phyloP scores from a whole-genome alignment of 2,113 vertebrate species.

The Marmota monax region DNA sequence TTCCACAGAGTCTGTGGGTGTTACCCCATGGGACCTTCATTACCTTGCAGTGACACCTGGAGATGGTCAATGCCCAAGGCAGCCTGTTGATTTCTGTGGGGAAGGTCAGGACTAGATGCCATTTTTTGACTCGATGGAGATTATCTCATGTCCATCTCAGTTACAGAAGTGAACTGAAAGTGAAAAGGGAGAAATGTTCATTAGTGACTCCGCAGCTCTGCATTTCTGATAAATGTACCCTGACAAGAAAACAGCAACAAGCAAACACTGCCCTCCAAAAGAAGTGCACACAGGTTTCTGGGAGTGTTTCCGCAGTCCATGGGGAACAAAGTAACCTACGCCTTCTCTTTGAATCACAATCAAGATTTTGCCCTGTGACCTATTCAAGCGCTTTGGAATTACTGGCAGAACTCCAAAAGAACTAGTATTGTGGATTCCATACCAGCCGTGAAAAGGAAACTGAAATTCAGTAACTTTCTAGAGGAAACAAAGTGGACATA shows the following conservation, averaged over 20 bases:
- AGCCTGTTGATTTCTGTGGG: slow-evolving; percentile 79
- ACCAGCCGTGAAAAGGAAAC: not conserved
- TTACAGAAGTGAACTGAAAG: slow-evolving; percentile 82
- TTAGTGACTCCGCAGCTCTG: not conserved
- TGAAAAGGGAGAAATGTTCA: not conserved
- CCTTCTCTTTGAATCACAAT: slow-evolving; percentile 67
- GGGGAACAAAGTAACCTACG: slow-evolving; percentile 34
- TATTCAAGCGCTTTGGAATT: slow-evolving; percentile 29
- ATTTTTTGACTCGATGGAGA: slow-evolving; percentile 72
- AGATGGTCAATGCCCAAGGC: slow-evolving; percentile 87
- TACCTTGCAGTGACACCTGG: slow-evolving; percentile 87
- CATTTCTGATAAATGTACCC: not conserved
- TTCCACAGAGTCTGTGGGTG: not conserved
- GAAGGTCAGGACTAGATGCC: slow-evolving; percentile 78
- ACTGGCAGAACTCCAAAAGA: slow-evolving; percentile 58
- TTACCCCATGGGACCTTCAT: not conserved
- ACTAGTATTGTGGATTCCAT: not conserved
- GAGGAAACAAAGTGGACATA: slow-evolving; percentile 47
- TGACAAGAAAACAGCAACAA: slow-evolving; percentile 3
- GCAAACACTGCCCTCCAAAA: not conserved
- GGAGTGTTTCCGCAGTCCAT: slow-evolving; percentile 30
- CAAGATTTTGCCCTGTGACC: slow-evolving; percentile 70
- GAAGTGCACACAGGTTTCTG: not conserved
- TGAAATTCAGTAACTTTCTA: not conserved
- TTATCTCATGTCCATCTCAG: slow-evolving; percentile 75